phyloP scores from a whole-genome alignment of 1,140 invertebrate genomes.

The Brachionus sp. region DNA sequence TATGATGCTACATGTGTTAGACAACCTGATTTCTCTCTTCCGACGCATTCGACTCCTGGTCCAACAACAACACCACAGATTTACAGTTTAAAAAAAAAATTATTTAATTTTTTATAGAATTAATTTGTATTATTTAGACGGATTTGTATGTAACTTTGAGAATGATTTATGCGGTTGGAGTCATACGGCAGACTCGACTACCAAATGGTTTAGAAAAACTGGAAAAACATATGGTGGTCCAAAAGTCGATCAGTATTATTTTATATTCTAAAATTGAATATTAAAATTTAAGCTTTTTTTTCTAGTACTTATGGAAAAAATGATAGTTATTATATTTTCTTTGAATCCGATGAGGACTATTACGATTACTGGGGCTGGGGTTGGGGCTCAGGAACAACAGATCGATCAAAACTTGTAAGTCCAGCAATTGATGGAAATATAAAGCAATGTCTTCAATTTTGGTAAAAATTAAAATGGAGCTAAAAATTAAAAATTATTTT shows the following conservation, averaged over 20 bases:
- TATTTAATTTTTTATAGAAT: background rate
- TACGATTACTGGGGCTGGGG: constrained; percentile 26
- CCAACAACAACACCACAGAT: constrained; percentile 25
- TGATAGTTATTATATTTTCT: constrained; percentile 15
- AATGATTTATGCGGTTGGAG: constrained; percentile 52
- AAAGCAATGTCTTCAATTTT: constrained; percentile 48
- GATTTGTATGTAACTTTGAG: constrained; percentile 52
- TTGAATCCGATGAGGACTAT: constrained; percentile 20
- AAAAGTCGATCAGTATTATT: constrained; percentile 15
- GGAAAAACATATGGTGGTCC: constrained; percentile 9
- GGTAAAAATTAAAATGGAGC: constrained; percentile 3
- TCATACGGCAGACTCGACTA: background rate
- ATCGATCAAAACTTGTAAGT: constrained; percentile 9
- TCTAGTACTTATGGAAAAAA: constrained; percentile 8
- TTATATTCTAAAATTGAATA: background rate
- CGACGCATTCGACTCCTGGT: background rate
- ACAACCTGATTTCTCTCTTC: background rate
- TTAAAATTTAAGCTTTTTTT: background rate
- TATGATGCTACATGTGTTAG: background rate
- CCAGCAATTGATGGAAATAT: constrained; percentile 15
- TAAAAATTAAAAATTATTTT: background rate
- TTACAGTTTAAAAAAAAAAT: background rate
- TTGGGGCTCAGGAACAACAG: background rate
- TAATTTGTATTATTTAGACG: background rate
- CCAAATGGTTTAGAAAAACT: constrained; percentile 1